Base-by-base conservation (phyloP, 37 sponge, comb jelly and placozoan species). In the Cladorhizidae sp. region DNA sequence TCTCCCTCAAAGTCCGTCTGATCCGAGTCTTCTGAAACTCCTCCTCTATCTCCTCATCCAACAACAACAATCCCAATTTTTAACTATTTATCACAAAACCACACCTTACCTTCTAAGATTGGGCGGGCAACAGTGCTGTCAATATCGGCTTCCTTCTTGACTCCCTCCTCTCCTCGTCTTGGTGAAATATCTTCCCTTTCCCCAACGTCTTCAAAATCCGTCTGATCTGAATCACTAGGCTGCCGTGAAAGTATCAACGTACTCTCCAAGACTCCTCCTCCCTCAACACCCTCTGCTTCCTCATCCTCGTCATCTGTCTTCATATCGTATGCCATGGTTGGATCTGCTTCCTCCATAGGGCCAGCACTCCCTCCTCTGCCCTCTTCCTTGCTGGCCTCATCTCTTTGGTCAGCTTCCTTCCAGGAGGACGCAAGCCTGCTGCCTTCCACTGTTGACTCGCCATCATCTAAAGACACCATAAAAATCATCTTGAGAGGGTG, bases 271-370 rank as follows among this genome's bases (percentile, higher is more conserved):
- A 54, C 69, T 39, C 38, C 71, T 70, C 71, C 42, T 33, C 39
- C 76, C 25, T 20, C 39, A n/a, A 1, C 23, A 0, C 0, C 50
- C 49, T 77, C 65, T 72, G n/a, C 33, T 15, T 29, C 73, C 43
- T 72, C 62, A 28, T 58, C 40, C 8, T 25, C 57, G 1, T 69
- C 70, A 55, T 75, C 77, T 54, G 32, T 41, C 33, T 73, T 77
- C 38, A 84, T 43, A 21, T 75, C n/a, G 62, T 88, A 88, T 7
- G 83, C 76, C 22, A 88, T 55, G 18, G 88, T 88, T 39, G 88
- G 77, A 17, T 88, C 88, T 21, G 43, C 71, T 20, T 64, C 65
- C 65, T 26, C 73, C 23, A 38, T 51, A 5, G 25, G 40, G 14
- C 7, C 50, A 1, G 35, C 69, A 57, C 39, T 40, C 40, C 56